Conservation (phyloP, 1,140 invertebrate species). For the Papilio polytes region DNA sequence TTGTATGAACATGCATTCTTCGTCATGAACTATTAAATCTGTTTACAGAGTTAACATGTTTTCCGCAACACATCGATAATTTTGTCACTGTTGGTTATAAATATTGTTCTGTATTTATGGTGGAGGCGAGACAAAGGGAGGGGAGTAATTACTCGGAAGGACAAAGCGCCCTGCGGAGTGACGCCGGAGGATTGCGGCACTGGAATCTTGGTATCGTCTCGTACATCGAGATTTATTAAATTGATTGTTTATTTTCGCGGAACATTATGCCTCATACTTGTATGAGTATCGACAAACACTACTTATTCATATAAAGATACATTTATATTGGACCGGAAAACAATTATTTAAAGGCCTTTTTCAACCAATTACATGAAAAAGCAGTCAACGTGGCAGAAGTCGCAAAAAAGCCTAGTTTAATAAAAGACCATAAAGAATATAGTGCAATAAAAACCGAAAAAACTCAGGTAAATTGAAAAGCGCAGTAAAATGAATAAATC, state of each 20-base stretch:
- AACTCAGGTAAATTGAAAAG: constrained; percentile 31
- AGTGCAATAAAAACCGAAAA: constrained; percentile 8
- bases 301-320: neutral
- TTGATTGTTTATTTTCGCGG: constrained; percentile 13
- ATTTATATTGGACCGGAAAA: neutral
- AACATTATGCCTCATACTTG: neutral
- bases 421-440: constrained; percentile 20
- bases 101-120: constrained; percentile 54
- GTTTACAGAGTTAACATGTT: constrained; percentile 5
- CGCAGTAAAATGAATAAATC: constrained; percentile 32
- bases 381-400: neutral
- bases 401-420: neutral
- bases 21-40: neutral
- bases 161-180: constrained; percentile 52
- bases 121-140: constrained; percentile 48
- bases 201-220: neutral
- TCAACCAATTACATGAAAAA: too few species aligned
- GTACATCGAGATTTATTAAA: constrained; percentile 15
- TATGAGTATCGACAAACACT: neutral
- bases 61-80: constrained; percentile 44
- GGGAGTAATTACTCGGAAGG: constrained; percentile 58
- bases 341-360: too few species aligned
- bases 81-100: constrained; percentile 55
- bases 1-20: neutral
- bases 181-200: neutral